These are phyloP conservation scores for Nanger granti DNA, from an alignment of 2,113 vertebrate genomes.

Conservation along the genomic window DNA sequence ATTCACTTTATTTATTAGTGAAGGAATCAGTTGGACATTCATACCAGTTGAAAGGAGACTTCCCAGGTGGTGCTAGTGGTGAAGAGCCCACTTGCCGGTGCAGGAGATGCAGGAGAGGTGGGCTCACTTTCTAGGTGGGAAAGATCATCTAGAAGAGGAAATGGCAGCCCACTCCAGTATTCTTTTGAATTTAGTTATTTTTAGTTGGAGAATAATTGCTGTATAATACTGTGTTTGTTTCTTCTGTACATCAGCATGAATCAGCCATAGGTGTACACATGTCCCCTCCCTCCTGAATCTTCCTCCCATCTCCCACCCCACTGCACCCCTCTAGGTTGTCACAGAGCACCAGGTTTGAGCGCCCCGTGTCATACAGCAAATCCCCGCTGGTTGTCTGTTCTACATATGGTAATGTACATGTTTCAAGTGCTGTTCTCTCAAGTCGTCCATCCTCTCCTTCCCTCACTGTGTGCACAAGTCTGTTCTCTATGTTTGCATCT, in stretches of 20 bases:
- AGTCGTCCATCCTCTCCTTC: neutral
- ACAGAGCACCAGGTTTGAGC: neutral
- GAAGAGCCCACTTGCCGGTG: neutral
- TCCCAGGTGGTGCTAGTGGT: neutral
- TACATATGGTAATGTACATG: neutral
- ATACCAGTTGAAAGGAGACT: neutral
- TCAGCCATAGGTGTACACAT: neutral
- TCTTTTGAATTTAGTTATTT: neutral
- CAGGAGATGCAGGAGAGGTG: neutral
- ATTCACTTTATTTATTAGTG: slow-evolving; percentile 12
- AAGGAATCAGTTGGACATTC: neutral
- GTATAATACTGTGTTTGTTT: neutral
- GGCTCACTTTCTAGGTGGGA: neutral
- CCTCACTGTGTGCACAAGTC: neutral
- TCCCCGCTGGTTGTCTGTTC: neutral
- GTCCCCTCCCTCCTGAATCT: neutral
- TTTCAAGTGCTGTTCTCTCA: neutral
- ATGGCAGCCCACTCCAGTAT: neutral
- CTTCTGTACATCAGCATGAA: neutral
- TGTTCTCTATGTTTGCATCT: neutral
- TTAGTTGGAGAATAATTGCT: neutral
- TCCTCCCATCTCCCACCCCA: neutral
- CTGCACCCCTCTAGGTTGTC: neutral
- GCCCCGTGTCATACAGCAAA: neutral
- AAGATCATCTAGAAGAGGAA: neutral